These are phyloP conservation scores for Metallyticus violacea DNA, from an alignment of 2,888 invertebrate species.

Conservation along the genomic window DNA sequence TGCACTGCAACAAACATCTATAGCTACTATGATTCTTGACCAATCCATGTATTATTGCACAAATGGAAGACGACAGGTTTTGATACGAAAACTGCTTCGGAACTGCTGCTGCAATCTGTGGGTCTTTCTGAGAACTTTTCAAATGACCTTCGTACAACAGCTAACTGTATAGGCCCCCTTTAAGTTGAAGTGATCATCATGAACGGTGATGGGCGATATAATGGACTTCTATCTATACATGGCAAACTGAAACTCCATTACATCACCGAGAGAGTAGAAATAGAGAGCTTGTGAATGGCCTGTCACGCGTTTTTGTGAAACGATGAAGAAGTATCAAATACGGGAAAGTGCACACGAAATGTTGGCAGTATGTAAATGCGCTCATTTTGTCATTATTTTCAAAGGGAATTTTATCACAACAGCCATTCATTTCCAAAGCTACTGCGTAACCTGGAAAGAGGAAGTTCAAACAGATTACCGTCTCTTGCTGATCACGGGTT, in stretches of 20 bases:
- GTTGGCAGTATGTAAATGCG: neutral
- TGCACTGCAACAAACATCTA: too few species aligned
- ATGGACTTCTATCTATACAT: neutral
- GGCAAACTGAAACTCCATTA: neutral
- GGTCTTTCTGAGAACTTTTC: too few species aligned
- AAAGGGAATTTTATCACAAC: neutral
- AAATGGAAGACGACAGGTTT: too few species aligned
- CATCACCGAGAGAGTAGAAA: neutral
- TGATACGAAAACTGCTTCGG: too few species aligned
- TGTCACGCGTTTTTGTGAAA: neutral
- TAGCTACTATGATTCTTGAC: too few species aligned
- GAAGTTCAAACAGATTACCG: neutral
- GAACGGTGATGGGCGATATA: neutral
- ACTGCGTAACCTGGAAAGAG: neutral
- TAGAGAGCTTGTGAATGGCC: neutral
- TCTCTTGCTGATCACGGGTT: too few species aligned
- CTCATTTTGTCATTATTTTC: neutral
- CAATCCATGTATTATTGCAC: too few species aligned
- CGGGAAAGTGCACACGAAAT: too few species aligned
- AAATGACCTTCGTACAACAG: too few species aligned
- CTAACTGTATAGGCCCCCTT: too few species aligned
- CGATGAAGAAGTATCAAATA: neutral
- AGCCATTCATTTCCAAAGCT: neutral
- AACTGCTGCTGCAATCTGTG: too few species aligned
- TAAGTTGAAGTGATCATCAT: too few species aligned